These are phyloP conservation scores for Phortica magna DNA, from an alignment of 2,888 invertebrate species.

Conservation along the genomic window DNA sequence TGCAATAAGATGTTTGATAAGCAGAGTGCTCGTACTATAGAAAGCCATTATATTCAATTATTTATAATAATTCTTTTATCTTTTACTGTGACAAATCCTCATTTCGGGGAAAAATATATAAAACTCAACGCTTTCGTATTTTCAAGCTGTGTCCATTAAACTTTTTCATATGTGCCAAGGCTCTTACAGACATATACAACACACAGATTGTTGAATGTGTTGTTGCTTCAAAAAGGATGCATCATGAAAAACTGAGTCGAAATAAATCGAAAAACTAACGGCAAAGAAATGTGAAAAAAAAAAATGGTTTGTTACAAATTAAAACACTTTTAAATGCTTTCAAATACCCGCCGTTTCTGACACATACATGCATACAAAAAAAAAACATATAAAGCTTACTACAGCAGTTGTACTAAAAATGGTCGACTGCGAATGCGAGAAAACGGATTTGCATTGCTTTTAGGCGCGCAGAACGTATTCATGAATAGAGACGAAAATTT, in stretches of 20 bases:
- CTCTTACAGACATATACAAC: too few relatives aligned
- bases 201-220: too few relatives aligned
- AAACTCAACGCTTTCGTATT: too few relatives aligned
- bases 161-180: too few relatives aligned
- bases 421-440: not conserved
- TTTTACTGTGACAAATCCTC: too few relatives aligned
- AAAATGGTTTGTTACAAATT: conserved; percentile 9
- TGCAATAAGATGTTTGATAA: too few relatives aligned
- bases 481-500: not conserved
- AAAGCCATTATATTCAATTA: too few relatives aligned
- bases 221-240: not conserved
- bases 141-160: too few relatives aligned
- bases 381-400: not conserved
- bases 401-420: not conserved
- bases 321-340: conserved; percentile 8
- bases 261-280: not conserved
- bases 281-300: not conserved
- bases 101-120: too few relatives aligned
- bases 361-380: not conserved
- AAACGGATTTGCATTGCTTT: not conserved
- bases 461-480: not conserved
- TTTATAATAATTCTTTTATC: too few relatives aligned
- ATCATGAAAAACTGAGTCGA: not conserved
- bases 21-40: too few relatives aligned
- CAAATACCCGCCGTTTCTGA: not conserved